Conservation (phyloP, 2,113 vertebrate genomes). For the Kryptolebias marmoratus region DNA sequence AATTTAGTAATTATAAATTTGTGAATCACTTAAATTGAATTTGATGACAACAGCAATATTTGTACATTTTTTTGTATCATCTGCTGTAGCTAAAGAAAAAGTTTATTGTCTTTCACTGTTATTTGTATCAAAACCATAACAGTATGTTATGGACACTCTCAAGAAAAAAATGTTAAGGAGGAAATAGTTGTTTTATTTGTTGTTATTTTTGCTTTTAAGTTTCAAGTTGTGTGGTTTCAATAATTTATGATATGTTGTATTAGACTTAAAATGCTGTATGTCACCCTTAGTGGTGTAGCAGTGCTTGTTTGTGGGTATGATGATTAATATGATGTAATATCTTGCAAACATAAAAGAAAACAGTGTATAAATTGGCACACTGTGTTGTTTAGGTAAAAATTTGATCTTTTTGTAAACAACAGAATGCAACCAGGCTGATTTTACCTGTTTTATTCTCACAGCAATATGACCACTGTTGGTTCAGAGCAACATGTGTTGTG, state of each 20-base stretch:
- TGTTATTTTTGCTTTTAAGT: too few species aligned
- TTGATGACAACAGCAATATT: conserved; percentile 33
- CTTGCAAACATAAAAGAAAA: conserved; percentile 6
- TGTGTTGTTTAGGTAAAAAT: not conserved
- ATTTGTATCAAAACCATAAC: too few species aligned
- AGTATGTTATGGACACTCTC: too few species aligned
- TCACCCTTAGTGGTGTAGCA: conserved; percentile 27
- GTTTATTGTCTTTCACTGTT: not conserved
- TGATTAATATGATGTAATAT: conserved; percentile 2
- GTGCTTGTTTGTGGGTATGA: conserved; percentile 24
- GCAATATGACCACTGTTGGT: conserved; percentile 46
- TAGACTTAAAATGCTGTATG: conserved; percentile 14
- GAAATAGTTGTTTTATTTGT: too few species aligned
- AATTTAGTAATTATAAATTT: not conserved
- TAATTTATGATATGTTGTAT: conserved; percentile 10
- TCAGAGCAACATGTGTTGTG: conserved; percentile 21
- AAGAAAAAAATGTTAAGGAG: too few species aligned
- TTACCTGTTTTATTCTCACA: conserved; percentile 37
- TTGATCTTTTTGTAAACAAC: conserved; percentile 18
- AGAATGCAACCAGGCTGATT: not conserved
- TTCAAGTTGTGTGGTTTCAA: too few species aligned
- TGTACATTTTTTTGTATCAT: conserved; percentile 18
- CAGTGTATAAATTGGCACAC: not conserved
- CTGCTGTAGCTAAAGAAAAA: not conserved
- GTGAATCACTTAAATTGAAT: not conserved